phyloP scores from a whole-genome alignment of 2,113 vertebrate genomes.

The Prinia subflava region DNA sequence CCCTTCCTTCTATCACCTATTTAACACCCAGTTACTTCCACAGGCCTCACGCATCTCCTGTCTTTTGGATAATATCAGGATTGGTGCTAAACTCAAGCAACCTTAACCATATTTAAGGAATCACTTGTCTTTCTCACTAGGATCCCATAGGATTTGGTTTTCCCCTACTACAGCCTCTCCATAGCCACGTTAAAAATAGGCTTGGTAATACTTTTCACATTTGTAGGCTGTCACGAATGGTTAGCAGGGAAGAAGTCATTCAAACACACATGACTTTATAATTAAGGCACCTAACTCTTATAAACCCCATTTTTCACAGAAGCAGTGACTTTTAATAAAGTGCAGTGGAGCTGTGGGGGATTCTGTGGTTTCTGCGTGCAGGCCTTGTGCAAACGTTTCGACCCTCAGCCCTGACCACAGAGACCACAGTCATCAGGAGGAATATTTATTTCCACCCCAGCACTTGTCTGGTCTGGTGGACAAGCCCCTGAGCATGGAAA shows the following conservation, averaged over 20 bases:
- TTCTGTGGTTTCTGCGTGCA: conserved; percentile 65
- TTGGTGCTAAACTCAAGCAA: not conserved
- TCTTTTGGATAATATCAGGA: not conserved
- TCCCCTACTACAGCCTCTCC: conserved; percentile 47
- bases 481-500: not conserved
- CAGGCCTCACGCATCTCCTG: not conserved
- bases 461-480: conserved; percentile 32
- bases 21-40: not conserved
- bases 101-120: conserved; percentile 45
- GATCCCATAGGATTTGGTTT: conserved; percentile 50
- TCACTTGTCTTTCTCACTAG: conserved; percentile 58
- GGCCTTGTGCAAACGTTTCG: conserved; percentile 45
- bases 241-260: conserved; percentile 55
- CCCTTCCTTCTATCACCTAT: not conserved
- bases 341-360: conserved; percentile 47
- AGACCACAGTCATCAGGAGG: conserved; percentile 56
- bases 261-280: conserved; percentile 58
- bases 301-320: conserved; percentile 47
- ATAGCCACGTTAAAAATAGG: conserved; percentile 67
- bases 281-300: conserved; percentile 56
- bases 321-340: conserved; percentile 64
- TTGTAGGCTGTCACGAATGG: conserved; percentile 63
- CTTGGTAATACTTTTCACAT: conserved; percentile 71
- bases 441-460: conserved; percentile 58
- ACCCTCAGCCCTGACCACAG: conserved; percentile 60